Evolutionary conservation across 2,113 vertebrate species (phyloP), one percentile per base, ranked within the genome.

Genomic region (Tachycineta bicolor): DNA sequence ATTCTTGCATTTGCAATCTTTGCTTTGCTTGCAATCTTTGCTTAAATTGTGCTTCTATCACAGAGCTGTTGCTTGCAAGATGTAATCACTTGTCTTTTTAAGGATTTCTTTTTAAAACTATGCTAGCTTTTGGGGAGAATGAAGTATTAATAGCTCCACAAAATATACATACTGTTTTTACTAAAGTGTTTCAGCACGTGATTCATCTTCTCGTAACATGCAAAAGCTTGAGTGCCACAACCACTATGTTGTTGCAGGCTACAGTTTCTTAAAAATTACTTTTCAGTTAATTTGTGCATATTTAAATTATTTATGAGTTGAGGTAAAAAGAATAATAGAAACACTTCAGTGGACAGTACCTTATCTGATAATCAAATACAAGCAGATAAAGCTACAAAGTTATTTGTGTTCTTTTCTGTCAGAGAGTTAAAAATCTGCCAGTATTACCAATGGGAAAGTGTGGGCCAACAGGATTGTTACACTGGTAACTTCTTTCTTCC

Each of bases 201-300:
- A 17, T 56, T 87, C 2, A 8, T 44, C n/a, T 39, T 94, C n/a
- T 46, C 0, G 7, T 18, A 41, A 5, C 0, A 0, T 28, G 20
- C 43, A 8, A 18, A 49, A 50, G 12, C 64, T 79, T 0, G 1
- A 15, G 28, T 93, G 50, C 34, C 17, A 14, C 23, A 63, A 14
- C 28, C 21, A 9, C 41, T 33, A 4, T 0, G 0, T 33, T 31
- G n/a, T 39, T 71, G 18, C 20, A 6, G 56, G 34, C 52, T 83
- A 34, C 14, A 3, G 7, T 73, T 88, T 29, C 53, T 79, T 73
- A 24, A 68, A 77, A 85, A 62, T 23, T 25, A 33, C 4, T 43
- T 75, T 37, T 69, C 21, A 70, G 2, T 24, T 12, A 28, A 49
- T 53, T 62, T 74, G 24, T 11, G 26, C 16, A 46, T 64, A 62